Evolutionary conservation across 2,888 invertebrate species (phyloP).

Genomic region (Ornithoptera alexandrae): DNA sequence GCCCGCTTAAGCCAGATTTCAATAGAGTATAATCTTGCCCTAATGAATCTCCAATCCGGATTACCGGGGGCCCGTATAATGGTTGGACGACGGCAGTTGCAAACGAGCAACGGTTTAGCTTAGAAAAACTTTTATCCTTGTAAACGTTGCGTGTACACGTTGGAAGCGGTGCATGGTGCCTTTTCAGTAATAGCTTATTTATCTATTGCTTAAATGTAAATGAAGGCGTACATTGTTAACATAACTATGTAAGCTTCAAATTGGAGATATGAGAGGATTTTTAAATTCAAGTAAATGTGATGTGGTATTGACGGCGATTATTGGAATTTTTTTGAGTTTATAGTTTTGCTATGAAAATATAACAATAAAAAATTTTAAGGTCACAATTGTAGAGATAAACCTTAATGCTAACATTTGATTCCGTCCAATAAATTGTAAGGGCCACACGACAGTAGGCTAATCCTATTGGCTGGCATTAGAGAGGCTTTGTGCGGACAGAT

Average conservation of each 20-base stretch:
- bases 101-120: constrained; percentile 63
- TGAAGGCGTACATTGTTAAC: not conserved
- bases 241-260: not conserved
- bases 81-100: constrained; percentile 61
- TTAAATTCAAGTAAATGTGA: too few relatives aligned
- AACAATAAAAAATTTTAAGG: constrained; percentile 3
- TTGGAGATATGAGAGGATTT: too few relatives aligned
- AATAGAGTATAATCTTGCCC: constrained; percentile 79
- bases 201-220: not conserved
- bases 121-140: constrained; percentile 69
- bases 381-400: constrained; percentile 29
- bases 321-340: not conserved
- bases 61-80: constrained; percentile 69
- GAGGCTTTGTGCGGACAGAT: constrained; percentile 77
- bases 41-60: constrained; percentile 81
- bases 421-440: constrained; percentile 73
- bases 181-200: constrained; percentile 4
- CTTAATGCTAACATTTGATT: constrained; percentile 60
- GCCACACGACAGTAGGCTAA: constrained; percentile 72
- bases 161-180: not conserved
- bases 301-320: too few relatives aligned
- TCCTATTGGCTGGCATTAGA: constrained; percentile 77
- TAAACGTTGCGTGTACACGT: constrained; percentile 36
- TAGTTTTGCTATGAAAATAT: not conserved
- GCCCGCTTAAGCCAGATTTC: constrained; percentile 75